phyloP scores from a whole-genome alignment of 1,140 invertebrate genomes.

The Chionoecetes opilio region DNA sequence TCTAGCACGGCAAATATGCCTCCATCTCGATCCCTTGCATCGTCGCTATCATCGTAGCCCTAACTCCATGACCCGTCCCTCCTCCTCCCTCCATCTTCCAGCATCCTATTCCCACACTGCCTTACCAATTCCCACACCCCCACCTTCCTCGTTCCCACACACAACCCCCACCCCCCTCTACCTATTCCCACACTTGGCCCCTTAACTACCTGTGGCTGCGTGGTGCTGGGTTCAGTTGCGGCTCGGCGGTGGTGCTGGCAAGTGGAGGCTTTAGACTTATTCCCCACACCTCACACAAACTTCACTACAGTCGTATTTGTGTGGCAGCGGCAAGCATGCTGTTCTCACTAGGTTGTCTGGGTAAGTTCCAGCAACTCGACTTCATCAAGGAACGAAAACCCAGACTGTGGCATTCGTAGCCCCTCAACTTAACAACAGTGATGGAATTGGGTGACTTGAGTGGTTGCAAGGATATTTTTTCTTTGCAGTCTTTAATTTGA shows the following conservation, averaged over 20 bases:
- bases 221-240: slow-evolving; percentile 38
- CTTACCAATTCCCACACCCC: slow-evolving; percentile 40
- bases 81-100: slow-evolving; percentile 9
- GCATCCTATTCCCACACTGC: slow-evolving; percentile 31
- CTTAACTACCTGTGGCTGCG: neutral
- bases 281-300: neutral
- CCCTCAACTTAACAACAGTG: neutral
- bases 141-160: slow-evolving; percentile 23
- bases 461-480: too few relatives aligned
- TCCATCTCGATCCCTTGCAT: neutral
- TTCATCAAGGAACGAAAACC: neutral
- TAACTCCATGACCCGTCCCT: too few relatives aligned
- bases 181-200: neutral
- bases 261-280: neutral
- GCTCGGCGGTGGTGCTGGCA: slow-evolving; percentile 23
- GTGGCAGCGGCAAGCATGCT: neutral
- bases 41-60: neutral
- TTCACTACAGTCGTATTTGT: neutral
- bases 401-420: neutral
- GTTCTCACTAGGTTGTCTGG: slow-evolving; percentile 34
- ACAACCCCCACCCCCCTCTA: slow-evolving; percentile 34
- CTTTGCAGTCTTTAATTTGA: too few relatives aligned
- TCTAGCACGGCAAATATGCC: neutral
- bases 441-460: neutral
- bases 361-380: neutral